Evolutionary conservation across 2,888 invertebrate genomes (phyloP).

Genomic region (Melanostoma scalare): DNA sequence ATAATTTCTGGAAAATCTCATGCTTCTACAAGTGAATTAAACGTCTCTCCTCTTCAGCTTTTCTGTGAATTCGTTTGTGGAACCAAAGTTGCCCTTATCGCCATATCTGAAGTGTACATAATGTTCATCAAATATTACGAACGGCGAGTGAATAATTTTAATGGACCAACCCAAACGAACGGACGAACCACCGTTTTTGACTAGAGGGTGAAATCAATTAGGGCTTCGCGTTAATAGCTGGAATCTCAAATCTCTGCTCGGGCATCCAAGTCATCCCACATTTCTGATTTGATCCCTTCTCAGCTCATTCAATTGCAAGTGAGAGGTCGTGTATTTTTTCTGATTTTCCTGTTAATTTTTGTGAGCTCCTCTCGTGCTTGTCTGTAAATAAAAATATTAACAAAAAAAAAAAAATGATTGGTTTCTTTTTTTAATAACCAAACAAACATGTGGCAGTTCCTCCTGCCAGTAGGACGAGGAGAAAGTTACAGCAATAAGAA

Average conservation of each 20-base stretch:
- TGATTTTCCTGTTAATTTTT: slow-evolving; percentile 4
- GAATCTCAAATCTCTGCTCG: slow-evolving; percentile 31
- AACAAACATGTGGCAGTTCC: slow-evolving; percentile 7
- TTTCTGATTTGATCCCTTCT: slow-evolving; percentile 29
- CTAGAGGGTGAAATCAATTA: slow-evolving; percentile 8
- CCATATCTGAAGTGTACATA: too few relatives aligned
- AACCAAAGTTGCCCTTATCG: too few relatives aligned
- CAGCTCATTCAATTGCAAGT: slow-evolving; percentile 38
- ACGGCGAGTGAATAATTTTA: not conserved
- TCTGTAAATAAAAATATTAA: slow-evolving; percentile 44
- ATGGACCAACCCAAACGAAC: not conserved
- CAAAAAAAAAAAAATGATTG: too few relatives aligned
- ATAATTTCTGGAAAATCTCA: too few relatives aligned
- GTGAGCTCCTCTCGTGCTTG: slow-evolving; percentile 44
- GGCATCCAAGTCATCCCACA: not conserved
- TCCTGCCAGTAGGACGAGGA: not conserved
- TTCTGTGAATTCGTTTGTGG: too few relatives aligned
- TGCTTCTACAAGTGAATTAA: too few relatives aligned
- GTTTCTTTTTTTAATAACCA: slow-evolving; percentile 33
- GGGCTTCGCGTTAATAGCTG: not conserved
- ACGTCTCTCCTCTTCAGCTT: too few relatives aligned
- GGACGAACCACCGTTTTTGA: not conserved
- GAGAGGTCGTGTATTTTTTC: slow-evolving; percentile 41
- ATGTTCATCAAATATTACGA: not conserved
- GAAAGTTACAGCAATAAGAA: slow-evolving; percentile 12